phyloP scores from a whole-genome alignment of 2,113 vertebrate genomes.

The Petromus typicus region DNA sequence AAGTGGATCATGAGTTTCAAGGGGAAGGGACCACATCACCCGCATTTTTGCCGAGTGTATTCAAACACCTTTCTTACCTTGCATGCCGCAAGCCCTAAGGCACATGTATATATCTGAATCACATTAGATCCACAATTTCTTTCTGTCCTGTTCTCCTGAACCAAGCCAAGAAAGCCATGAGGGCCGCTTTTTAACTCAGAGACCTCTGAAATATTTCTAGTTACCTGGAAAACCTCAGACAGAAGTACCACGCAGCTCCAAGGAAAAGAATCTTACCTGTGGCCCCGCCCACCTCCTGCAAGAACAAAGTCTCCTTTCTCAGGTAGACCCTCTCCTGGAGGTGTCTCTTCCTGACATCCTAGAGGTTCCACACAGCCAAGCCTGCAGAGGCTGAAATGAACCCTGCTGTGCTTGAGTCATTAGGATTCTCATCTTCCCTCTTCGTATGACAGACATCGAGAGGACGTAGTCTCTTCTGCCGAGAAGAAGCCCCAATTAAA shows the following conservation, averaged over 20 bases:
- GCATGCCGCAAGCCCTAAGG: background rate
- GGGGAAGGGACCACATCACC: background rate
- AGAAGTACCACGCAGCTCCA: background rate
- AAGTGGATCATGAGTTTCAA: background rate
- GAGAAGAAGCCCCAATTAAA: constrained; percentile 73
- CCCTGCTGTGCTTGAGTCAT: constrained; percentile 38
- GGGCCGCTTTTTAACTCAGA: background rate
- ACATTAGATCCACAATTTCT: background rate
- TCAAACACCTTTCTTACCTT: background rate
- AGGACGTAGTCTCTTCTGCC: constrained; percentile 64
- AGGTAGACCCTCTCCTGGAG: background rate
- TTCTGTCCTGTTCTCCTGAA: background rate
- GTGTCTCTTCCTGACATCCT: background rate
- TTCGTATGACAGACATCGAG: constrained; percentile 43
- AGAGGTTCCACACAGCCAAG: background rate
- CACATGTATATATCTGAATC: background rate
- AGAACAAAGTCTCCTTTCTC: background rate
- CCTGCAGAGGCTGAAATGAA: constrained; percentile 33
- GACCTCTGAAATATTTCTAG: background rate
- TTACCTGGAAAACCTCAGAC: background rate
- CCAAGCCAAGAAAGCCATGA: background rate
- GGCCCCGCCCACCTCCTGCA: background rate
- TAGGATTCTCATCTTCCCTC: constrained; percentile 38
- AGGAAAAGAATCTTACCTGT: background rate
- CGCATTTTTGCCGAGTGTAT: background rate